Base-by-base conservation (phyloP, 2,797 vertebrate genomes). In the Gastrophryne carolinensis region DNA sequence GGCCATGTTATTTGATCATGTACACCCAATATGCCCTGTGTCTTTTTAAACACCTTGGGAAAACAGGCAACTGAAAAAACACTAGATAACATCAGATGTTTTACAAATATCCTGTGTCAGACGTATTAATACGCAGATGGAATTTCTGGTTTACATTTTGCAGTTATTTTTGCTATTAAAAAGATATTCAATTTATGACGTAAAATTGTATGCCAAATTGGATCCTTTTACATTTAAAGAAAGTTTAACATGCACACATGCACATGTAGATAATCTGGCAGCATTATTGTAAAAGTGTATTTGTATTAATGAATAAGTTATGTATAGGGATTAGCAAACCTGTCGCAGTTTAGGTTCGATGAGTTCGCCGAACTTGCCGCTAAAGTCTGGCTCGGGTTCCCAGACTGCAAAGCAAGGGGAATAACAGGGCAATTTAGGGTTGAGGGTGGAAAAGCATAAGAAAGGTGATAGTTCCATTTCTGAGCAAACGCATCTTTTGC, bases 161-260 rank as follows among this genome's bases (percentile, higher is more conserved):
- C 21, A 37, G 24, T 37, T 29, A 23, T 9, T n/a, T 39, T 4
- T 11, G 26, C 4, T 32, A 9, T 44, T n/a, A 44, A 15, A 37
- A 66, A 26, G 10, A 53, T 67, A 27, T 30, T 19, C 19, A 9
- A 1, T 47, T 3, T 8, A 19, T 13, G 15, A 35, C 15, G 26
- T 54, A 11, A 27, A 27, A 68, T 24, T n/a, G 37, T 66, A 12
- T 47, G 62, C 44, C 29, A 56, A 67, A 61, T 24, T 30, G 30
- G 37, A 60, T 52, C 17, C 53, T 50, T 12, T 30, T 56, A n/a
- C 27, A 61, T 60, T 52, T 39, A 52, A 53, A 52, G 26, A 65
- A 47, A 60, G 73, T 62, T n/a, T n/a, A 76, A 24, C 41, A 52
- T 75, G 54, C 24, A 53, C 50, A 35, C 50, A 30, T 54, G 15